Percentiles rank a stretch among this genome's conserved stretches.
These are phyloP conservation scores for Prunella fulvescens DNA, from an alignment of 2,113 vertebrate species.

Conservation along the genomic window DNA sequence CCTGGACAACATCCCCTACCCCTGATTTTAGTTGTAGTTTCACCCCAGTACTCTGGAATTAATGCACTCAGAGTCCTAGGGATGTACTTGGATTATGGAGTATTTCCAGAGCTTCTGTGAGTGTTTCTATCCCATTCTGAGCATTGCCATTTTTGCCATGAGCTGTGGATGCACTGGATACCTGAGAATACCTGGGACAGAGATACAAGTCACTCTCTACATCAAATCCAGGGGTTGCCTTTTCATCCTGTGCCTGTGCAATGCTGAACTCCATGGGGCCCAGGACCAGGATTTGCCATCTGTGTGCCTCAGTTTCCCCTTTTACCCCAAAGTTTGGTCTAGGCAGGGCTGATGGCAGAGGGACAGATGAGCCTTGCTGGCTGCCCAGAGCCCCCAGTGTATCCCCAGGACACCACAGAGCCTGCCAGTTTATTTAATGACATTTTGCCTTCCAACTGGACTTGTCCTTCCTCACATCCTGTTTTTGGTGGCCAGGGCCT, in stretches of 20 bases:
- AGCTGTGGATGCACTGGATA: not conserved
- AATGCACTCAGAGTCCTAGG: fast-evolving
- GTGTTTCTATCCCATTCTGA: not conserved
- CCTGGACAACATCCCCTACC: not conserved
- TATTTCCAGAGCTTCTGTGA: not conserved
- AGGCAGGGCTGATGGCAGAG: not conserved
- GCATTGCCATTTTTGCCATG: fast-evolving
- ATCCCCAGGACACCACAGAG: not conserved
- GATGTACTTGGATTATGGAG: not conserved
- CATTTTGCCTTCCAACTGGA: not conserved
- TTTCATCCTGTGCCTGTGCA: not conserved
- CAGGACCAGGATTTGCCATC: not conserved
- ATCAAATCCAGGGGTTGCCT: not conserved
- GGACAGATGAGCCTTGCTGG: fast-evolving
- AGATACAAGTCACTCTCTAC: not conserved
- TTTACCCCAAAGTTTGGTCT: not conserved
- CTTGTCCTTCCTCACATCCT: not conserved
- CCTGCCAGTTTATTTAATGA: not conserved
- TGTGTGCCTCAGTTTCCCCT: not conserved
- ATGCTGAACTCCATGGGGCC: not conserved
- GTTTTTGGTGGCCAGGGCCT: not conserved
- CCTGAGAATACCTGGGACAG: not conserved
- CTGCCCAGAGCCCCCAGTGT: not conserved
- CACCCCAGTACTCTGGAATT: not conserved
- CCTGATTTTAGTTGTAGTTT: not conserved